Conservation (phyloP, 2,888 invertebrate species). For the Liopterus haemorrhoidalis region DNA sequence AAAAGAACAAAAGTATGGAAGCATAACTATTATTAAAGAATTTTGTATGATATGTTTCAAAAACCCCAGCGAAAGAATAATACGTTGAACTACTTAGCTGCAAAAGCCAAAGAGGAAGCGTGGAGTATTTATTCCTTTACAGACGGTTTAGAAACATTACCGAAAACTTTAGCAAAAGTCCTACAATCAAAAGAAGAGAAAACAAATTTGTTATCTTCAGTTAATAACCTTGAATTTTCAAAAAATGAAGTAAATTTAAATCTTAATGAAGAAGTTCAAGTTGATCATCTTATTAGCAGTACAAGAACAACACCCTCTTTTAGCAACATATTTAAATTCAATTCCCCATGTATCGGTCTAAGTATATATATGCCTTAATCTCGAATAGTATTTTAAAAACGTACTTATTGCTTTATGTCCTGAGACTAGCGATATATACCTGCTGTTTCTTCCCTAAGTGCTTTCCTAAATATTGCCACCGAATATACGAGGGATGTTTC, state of each 20-base stretch:
- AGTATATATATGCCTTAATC: too few relatives aligned
- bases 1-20: conserved; percentile 76
- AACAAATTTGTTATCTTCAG: too few relatives aligned
- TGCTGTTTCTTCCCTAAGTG: too few relatives aligned
- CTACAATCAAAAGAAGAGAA: too few relatives aligned
- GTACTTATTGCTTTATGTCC: too few relatives aligned
- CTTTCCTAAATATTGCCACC: too few relatives aligned
- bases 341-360: conserved; percentile 80
- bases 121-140: conserved; percentile 82
- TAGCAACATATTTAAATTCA: conserved; percentile 55
- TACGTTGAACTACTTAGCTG: conserved; percentile 52
- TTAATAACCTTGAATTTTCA: too few relatives aligned
- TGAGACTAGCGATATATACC: too few relatives aligned
- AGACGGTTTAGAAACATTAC: conserved; percentile 72
- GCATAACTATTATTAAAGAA: conserved; percentile 70
- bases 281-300: conserved; percentile 70
- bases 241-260: conserved; percentile 57
- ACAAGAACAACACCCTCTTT: conserved; percentile 59
- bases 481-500: too few relatives aligned
- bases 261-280: conserved; percentile 49
- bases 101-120: conserved; percentile 56
- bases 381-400: too few relatives aligned
- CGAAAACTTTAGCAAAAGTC: conserved; percentile 55
- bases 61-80: too few relatives aligned
- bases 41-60: conserved; percentile 47